Evolutionary conservation across 2,888 invertebrate species (phyloP).

Genomic region (Scelioninae gen. 1): DNA sequence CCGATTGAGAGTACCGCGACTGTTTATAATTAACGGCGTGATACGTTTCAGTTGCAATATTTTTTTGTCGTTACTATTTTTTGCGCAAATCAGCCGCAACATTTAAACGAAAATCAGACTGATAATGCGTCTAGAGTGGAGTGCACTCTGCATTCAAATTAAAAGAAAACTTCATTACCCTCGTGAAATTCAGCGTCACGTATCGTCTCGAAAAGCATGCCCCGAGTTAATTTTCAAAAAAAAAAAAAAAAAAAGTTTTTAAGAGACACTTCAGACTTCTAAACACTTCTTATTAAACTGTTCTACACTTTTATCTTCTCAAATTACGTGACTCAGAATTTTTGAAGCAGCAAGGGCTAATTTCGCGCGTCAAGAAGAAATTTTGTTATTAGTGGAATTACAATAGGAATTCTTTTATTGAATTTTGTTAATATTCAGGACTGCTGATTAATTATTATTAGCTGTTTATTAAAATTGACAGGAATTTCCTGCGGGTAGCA

Average conservation of each 20-base stretch:
- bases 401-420: too few relatives aligned
- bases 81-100: neutral
- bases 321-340: conserved; percentile 52
- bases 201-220: conserved; percentile 18
- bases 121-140: conserved; percentile 6
- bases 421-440: neutral
- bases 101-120: conserved; percentile 12
- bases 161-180: conserved; percentile 30
- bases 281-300: conserved; percentile 46
- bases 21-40: conserved; percentile 65
- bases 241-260: conserved; percentile 12
- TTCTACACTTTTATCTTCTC: conserved; percentile 38
- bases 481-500: conserved; percentile 6
- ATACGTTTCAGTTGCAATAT: conserved; percentile 37
- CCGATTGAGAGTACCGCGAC: conserved; percentile 65
- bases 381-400: too few relatives aligned
- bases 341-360: conserved; percentile 14
- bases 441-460: conserved; percentile 5
- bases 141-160: conserved; percentile 36
- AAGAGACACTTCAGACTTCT: conserved; percentile 37
- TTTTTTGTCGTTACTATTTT: neutral
- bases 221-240: conserved; percentile 16
- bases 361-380: neutral
- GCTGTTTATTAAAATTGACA: neutral
- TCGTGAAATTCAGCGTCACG: conserved; percentile 54